Base-by-base conservation (phyloP, 2,888 invertebrate genomes). In the Oligia strigilis region DNA sequence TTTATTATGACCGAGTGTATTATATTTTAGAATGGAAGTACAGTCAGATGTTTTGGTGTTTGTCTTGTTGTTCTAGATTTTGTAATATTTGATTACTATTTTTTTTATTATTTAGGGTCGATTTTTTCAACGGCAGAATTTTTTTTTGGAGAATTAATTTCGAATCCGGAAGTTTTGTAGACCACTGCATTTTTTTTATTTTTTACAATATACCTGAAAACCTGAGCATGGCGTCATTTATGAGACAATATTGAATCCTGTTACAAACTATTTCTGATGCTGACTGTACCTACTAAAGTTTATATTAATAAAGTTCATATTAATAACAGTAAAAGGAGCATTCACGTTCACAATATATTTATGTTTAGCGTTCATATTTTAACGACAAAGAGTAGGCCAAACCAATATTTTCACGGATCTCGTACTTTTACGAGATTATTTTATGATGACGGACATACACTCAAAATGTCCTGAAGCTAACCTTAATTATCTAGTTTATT, bases 21-120 rank as follows among this genome's bases (percentile, higher is more conserved):
- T 60, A 23, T 36, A 69, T 72, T 43, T 84, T 84, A 73, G 67
- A 84, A 78, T 60, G 52, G 8, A 8, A 0, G 46, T 78, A 66
- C 19, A 23, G 65, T 60, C 17, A 40, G n/a, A 60, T n/a, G n/a
- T 58, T n/a, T n/a, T n/a, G n/a, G 23, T 11, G 23, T 58, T 58
- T 23, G 23, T 23, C 23, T 58, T 58, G 11, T 58, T 58, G 23
- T 11, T 58, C 11, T 19, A 6, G 55, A 55, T 55, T 52, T 52
- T 52, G 17, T 17, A 52, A 17, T 52, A 13, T 13, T 2, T 17
- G 17, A 52, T 6, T 52, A 52, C 19, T 19, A 52, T 52, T 17
- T 17, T 52, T 52, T 6, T 52, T 5, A 19, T 52, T 19, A 52
- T 52, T 52, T 49, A 14, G 4, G 14, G 49, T 14, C 4, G 14